phyloP scores from a whole-genome alignment of 2,888 invertebrate genomes.

The Meteorus colon region DNA sequence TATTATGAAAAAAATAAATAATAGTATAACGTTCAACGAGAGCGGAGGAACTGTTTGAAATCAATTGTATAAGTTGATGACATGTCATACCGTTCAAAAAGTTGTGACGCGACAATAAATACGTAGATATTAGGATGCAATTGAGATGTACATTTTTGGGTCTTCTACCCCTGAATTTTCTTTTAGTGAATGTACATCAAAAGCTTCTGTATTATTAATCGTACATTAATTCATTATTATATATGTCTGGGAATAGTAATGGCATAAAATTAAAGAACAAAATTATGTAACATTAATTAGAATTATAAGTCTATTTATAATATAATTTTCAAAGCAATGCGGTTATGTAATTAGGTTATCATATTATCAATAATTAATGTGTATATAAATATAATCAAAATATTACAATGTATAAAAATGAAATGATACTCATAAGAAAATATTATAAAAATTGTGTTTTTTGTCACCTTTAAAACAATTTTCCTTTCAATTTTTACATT shows the following conservation, averaged over 20 bases:
- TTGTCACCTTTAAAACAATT: neutral
- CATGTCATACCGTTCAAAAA: slow-evolving; percentile 55
- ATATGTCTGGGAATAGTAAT: neutral
- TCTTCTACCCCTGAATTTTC: neutral
- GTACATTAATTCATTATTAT: neutral
- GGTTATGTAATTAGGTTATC: neutral
- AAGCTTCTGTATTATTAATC: neutral
- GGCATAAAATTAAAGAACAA: neutral
- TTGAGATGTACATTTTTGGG: slow-evolving; percentile 54
- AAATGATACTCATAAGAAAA: neutral
- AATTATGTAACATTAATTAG: slow-evolving; percentile 23
- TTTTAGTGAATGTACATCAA: neutral
- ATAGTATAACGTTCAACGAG: slow-evolving; percentile 19
- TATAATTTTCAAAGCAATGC: neutral
- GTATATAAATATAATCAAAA: neutral
- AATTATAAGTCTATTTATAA: slow-evolving; percentile 18
- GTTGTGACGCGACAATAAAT: slow-evolving; percentile 73
- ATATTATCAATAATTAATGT: neutral
- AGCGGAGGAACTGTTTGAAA: slow-evolving; percentile 42
- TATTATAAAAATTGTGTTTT: neutral
- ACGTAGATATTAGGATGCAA: slow-evolving; percentile 65
- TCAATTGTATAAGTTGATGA: slow-evolving; percentile 44
- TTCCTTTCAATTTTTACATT: neutral
- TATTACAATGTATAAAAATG: neutral
- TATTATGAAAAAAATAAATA: slow-evolving; percentile 8